Percentiles rank a stretch among this genome's conserved stretches.
These are phyloP conservation scores for Sebastes trivittatus DNA, from an alignment of 2,797 vertebrate genomes.

Conservation along the genomic window DNA sequence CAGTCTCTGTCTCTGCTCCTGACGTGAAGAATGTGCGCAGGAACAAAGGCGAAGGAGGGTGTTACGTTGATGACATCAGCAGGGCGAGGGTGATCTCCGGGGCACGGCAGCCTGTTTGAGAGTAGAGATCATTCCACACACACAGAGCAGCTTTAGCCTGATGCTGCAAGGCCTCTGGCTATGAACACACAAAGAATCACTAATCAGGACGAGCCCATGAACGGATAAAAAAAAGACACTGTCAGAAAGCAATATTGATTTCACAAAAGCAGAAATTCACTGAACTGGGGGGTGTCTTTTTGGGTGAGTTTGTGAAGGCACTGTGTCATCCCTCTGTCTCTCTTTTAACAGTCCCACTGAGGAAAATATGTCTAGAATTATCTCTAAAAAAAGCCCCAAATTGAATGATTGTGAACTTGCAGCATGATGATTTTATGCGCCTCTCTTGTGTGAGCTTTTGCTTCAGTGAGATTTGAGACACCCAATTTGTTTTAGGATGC, in stretches of 20 bases:
- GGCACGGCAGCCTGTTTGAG: constrained; percentile 36
- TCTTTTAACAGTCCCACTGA: not conserved
- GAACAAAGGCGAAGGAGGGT: constrained; percentile 58
- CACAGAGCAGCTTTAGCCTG: constrained; percentile 34
- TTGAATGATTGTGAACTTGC: not conserved
- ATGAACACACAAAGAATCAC: constrained; percentile 40
- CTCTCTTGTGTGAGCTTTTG: constrained; percentile 16
- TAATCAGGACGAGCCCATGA: constrained; percentile 31
- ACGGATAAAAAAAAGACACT: not conserved
- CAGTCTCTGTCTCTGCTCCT: constrained; percentile 5
- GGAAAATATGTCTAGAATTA: not conserved
- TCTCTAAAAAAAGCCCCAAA: not conserved
- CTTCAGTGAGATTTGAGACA: constrained; percentile 32
- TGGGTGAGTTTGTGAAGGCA: not conserved
- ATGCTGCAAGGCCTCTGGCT: constrained; percentile 29
- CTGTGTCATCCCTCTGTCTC: not conserved
- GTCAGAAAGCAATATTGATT: constrained; percentile 16
- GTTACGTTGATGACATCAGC: constrained; percentile 54
- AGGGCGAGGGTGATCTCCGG: constrained; percentile 40
- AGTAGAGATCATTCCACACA: constrained; percentile 35
- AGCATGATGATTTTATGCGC: not conserved
- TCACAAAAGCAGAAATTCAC: constrained; percentile 18
- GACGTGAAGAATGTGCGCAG: constrained; percentile 48
- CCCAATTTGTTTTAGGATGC: constrained; percentile 42
- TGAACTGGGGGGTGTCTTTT: not conserved